phyloP scores from a whole-genome alignment of 2,113 vertebrate species.

The Struthidea cinerea region DNA sequence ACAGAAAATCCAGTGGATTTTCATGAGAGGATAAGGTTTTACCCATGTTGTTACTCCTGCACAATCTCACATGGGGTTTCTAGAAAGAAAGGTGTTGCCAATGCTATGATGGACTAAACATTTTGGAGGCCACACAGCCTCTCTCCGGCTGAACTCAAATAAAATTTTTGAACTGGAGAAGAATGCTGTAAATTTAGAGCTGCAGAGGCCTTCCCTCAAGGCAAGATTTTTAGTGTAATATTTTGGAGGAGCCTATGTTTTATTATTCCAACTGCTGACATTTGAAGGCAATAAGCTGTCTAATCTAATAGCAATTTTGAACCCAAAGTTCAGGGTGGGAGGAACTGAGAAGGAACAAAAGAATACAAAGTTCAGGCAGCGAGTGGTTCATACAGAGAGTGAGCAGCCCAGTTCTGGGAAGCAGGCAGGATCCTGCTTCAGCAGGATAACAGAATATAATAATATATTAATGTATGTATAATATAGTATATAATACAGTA shows the following conservation, averaged over 20 bases:
- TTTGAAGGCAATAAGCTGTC: not conserved
- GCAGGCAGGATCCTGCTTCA: not conserved
- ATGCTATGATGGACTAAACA: not conserved
- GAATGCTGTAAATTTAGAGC: not conserved
- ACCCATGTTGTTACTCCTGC: not conserved
- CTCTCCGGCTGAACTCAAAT: not conserved
- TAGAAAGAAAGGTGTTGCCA: not conserved
- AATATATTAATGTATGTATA: not conserved
- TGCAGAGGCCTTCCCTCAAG: not conserved
- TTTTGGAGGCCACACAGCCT: not conserved
- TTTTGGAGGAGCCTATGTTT: not conserved
- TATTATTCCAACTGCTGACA: not conserved
- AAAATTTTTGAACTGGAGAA: not conserved
- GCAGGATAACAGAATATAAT: not conserved
- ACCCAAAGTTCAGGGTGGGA: not conserved
- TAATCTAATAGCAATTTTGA: not conserved
- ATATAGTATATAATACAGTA: not conserved
- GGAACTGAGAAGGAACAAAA: not conserved
- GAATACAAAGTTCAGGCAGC: not conserved
- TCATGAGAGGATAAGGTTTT: accelerated
- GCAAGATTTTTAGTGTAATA: not conserved
- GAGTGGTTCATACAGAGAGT: not conserved
- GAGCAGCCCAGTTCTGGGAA: not conserved
- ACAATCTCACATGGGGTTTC: not conserved
- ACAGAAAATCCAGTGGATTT: not conserved